Conservation (phyloP, 2,113 vertebrate genomes). For the Pelodiscus sinensis region DNA sequence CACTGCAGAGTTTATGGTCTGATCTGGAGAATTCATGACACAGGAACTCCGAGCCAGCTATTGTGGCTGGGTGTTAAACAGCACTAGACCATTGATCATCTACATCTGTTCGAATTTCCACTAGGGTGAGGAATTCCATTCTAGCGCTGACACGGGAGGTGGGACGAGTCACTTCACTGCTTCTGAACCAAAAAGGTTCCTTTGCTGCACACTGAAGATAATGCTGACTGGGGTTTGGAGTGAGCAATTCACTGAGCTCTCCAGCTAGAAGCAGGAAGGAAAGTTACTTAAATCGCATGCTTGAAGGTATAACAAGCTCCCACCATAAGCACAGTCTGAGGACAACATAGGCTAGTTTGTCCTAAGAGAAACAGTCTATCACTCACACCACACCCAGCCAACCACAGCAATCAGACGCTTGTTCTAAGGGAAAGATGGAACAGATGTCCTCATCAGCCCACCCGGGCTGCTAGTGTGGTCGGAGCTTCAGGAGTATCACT, state of each 20-base stretch:
- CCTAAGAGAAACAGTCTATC: not conserved
- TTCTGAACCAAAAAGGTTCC: not conserved
- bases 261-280: not conserved
- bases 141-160: not conserved
- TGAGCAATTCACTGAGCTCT: not conserved
- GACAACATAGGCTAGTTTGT: rapidly evolving
- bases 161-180: not conserved
- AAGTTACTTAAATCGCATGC: not conserved
- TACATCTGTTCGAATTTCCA: not conserved
- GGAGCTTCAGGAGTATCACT: not conserved
- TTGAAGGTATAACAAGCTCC: not conserved
- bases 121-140: not conserved
- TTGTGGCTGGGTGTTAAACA: not conserved
- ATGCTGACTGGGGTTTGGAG: not conserved
- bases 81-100: not conserved
- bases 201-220: not conserved
- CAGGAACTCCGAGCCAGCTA: not conserved
- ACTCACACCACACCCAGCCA: not conserved
- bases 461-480: not conserved
- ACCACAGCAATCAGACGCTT: not conserved
- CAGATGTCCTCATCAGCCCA: not conserved
- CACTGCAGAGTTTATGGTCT: not conserved
- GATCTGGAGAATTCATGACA: not conserved
- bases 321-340: rapidly evolving
- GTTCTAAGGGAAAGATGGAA: rapidly evolving